Evolutionary conservation across 2,888 invertebrate species (phyloP), one percentile per base, ranked within the genome.

Genomic region (Panopea generosa): DNA sequence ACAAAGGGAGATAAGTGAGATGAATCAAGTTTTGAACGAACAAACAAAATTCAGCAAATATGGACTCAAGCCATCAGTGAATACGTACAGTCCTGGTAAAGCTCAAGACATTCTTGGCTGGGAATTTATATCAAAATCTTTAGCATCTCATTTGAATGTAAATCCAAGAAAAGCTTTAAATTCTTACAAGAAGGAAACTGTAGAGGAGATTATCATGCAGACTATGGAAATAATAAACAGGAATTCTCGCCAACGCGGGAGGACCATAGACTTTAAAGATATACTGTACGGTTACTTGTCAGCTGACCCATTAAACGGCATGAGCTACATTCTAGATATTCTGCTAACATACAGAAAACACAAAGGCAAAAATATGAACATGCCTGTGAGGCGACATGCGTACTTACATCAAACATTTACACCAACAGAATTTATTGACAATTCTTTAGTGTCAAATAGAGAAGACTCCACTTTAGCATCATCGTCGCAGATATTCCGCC

Each of bases 241-340:
- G 72, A 97, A 96, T 88, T 97, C 98, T 0, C 95, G 97, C 16
- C 97, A 97, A 92, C 95, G 98, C 33, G 98, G 98, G 0, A 95
- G 99, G 14, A 95, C 98, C 40, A 97, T 99, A 69, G 98, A 99
- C 93, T 99, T 98, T 93, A 96, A 97, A 89, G 97, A 98, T 90
- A 95, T 98, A 49, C 94, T 98, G 65, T 99, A 99, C 92, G 99
- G 98, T 0, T 99, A 99, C 93, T 95, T 95, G 81, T 93, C 98
- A 29, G 93, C 97, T 82, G 96, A 97, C 90, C 96, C 98, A 0
- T 91, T 96, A 50, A 95, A 96, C 91, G 98, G 99, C 0, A 96
- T 96, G 18, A 98, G 99, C 93, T 96, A 97, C 86, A 95, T 99
- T 87, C 94, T 99, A 82, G 99, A 99, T 93, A 94, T 99, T 89